Percentiles rank a stretch among this genome's conserved stretches.
Conservation (phyloP, 2,888 invertebrate species). For the Bugulina stolonifera region DNA sequence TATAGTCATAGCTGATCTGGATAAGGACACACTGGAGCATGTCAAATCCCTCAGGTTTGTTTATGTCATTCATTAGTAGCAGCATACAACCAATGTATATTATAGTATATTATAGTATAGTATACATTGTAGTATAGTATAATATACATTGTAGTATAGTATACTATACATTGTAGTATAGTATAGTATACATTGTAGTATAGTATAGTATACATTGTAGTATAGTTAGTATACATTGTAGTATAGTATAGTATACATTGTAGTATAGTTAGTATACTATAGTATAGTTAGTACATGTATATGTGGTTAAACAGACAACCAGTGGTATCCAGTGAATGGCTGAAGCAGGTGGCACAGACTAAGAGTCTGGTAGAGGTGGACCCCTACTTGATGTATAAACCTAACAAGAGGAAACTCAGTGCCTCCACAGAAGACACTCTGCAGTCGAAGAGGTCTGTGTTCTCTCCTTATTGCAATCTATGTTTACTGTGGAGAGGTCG, state of each 20-base stretch:
- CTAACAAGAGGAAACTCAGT: neutral
- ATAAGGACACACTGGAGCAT: neutral
- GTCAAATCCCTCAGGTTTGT: conserved; percentile 1
- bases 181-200: no score
- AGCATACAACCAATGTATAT: neutral
- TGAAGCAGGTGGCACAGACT: neutral
- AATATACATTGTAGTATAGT: no score
- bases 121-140: no score
- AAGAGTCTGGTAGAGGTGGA: neutral
- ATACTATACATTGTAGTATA: no score
- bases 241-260: no score
- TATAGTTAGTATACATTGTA: no score
- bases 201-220: no score
- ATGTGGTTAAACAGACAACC: conserved; percentile 6
- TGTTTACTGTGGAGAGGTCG: no score
- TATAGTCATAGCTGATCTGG: neutral
- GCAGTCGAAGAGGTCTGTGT: neutral
- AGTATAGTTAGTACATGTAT: neutral
- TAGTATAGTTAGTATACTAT: no score
- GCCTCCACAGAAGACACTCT: neutral
- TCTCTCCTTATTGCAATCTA: no score
- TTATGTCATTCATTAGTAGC: neutral
- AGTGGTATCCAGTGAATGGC: conserved; percentile 10
- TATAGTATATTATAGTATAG: neutral
- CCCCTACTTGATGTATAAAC: neutral